These are phyloP conservation scores for Pseudopleuronectes americanus DNA, from an alignment of 2,797 vertebrate genomes.

Conservation along the genomic window DNA sequence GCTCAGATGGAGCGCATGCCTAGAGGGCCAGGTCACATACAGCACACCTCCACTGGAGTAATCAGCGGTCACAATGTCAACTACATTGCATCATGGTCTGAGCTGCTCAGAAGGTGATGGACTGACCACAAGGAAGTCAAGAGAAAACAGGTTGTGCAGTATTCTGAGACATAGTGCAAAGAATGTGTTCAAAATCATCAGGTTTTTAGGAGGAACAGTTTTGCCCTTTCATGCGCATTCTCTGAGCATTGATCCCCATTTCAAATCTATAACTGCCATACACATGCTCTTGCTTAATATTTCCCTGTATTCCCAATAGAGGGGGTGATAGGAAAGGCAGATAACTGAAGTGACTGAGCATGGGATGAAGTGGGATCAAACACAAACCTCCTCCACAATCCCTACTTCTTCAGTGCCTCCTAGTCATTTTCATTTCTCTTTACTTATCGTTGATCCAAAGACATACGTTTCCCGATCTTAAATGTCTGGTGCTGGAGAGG, in stretches of 20 bases:
- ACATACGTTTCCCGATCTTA: conserved; percentile 58
- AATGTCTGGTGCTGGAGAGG: conserved; percentile 58
- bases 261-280: conserved; percentile 67
- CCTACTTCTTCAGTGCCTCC: conserved; percentile 82
- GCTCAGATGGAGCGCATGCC: conserved; percentile 35
- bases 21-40: conserved; percentile 45
- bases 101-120: conserved; percentile 12
- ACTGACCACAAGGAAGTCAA: neutral
- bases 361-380: conserved; percentile 84
- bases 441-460: conserved; percentile 71
- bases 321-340: conserved; percentile 77
- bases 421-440: conserved; percentile 88
- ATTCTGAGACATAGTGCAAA: neutral
- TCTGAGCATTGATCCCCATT: conserved; percentile 57
- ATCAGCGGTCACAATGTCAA: conserved; percentile 47
- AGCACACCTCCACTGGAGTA: conserved; percentile 34
- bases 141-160: neutral
- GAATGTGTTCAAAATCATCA: conserved; percentile 24
- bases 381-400: conserved; percentile 76
- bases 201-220: conserved; percentile 5
- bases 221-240: conserved; percentile 38
- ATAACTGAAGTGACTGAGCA: conserved; percentile 87
- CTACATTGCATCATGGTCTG: conserved; percentile 12
- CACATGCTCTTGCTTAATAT: conserved; percentile 75
- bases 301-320: conserved; percentile 74